Evolutionary conservation across 2,797 vertebrate genomes (phyloP).

Genomic region (Pseudopleuronectes americanus): DNA sequence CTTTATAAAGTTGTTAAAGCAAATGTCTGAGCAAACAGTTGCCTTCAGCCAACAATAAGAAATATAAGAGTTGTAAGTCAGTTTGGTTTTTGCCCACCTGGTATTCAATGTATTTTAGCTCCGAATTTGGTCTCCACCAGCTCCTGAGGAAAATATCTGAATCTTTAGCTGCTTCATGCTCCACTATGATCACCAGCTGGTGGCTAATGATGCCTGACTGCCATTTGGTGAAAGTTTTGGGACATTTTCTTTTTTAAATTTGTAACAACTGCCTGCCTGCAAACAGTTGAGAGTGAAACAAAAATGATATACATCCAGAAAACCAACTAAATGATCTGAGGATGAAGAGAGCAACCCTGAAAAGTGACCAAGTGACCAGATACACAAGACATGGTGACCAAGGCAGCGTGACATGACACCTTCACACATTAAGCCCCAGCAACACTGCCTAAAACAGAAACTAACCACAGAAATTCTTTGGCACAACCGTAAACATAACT

Average conservation of each 20-base stretch:
- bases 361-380: background rate
- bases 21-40: background rate
- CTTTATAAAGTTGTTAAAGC: background rate
- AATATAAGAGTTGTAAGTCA: too few relatives aligned
- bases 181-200: too few relatives aligned
- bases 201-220: too few relatives aligned
- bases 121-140: too few relatives aligned
- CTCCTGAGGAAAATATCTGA: too few relatives aligned
- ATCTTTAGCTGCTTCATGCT: too few relatives aligned
- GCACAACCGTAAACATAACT: constrained; percentile 39
- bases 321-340: too few relatives aligned
- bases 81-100: too few relatives aligned
- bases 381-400: constrained; percentile 38
- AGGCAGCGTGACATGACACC: constrained; percentile 6
- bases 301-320: background rate
- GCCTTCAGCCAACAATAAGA: too few relatives aligned
- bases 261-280: background rate
- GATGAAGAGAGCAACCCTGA: too few relatives aligned
- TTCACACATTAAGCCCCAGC: constrained; percentile 53
- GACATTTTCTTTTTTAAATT: background rate
- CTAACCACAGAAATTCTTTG: constrained; percentile 37
- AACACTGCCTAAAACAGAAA: constrained; percentile 63
- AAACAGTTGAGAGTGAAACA: background rate
- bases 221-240: too few relatives aligned
- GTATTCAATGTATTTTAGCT: too few relatives aligned